Evolutionary conservation across 2,888 invertebrate species (phyloP), one percentile per base, ranked within the genome.

Genomic region (Lasius platythorax): DNA sequence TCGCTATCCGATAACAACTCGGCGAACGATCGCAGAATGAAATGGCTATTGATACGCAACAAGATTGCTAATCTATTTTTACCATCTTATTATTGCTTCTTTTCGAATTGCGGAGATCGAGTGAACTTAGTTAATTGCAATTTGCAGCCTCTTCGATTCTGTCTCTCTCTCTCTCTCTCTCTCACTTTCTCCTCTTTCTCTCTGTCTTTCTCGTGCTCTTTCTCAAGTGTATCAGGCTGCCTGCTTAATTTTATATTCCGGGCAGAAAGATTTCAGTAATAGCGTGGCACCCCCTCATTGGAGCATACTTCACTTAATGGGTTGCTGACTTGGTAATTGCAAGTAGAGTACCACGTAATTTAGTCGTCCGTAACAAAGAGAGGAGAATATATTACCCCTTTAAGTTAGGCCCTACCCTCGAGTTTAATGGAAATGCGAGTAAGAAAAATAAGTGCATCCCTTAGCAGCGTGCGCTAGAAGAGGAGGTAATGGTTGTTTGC

Each of bases 241-340:
- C 70, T 83, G 81, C 87, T 89, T 90, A 85, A 91, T 91, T 91
- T 84, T 82, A 79, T 85, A 89, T 89, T 91, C 90, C 58, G 40
- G 70, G 86, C 85, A 87, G 82, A 87, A 88, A 84, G 87, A 87
- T 83, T 89, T 86, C 83, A 87, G 73, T 83, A 82, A 82, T 64
- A 81, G 66, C 30, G 84, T 76, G 61, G 73, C 50, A 63, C 79
- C 83, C 66, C 85, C 73, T 88, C 86, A 75, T 84, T 87, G 75
- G 70, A 90, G 88, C 58, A 87, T 83, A 87, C 91, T 88, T 88
- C 87, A 66, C 78, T 88, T 88, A 89, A 90, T 90, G 86, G 87
- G 81, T 85, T 90, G 89, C 91, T 91, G 91, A 91, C 91, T 91
- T 87, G 89, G 87, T 91, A 89, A 91, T 90, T 89, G 83, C 87